Base-by-base conservation (phyloP, 2,797 vertebrate genomes). In the Zalophus californianus region DNA sequence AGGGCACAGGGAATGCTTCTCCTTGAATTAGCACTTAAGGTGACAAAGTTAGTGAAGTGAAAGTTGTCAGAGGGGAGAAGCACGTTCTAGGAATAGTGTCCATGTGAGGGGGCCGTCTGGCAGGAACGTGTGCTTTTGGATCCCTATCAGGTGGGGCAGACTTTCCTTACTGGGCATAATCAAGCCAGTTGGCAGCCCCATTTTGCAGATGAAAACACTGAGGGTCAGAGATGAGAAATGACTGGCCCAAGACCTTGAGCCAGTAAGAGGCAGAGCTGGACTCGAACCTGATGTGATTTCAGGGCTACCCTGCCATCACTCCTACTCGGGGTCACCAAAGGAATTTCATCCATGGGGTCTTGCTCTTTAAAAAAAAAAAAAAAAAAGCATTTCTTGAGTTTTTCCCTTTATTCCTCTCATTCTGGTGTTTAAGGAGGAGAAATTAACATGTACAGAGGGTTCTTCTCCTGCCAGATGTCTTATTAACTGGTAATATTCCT, bases 191-290 rank as follows among this genome's bases (percentile, higher is more conserved):
- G 52, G 29, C 41, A 50, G 15, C 44, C 50, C 16, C 58, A 7
- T 72, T 92, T 84, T 89, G 38, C 78, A 94, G 60, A 52, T 48
- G 62, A 93, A 90, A 44, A 95, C 25, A 72, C 13, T 83, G 77
- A 95, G 44, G 73, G 29, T 90, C 92, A 64, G 64, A 79, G 56
- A 52, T 56, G 73, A 79, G 21, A 52, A 58, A 18, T 70, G 50
- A 48, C 41, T 91, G 32, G 38, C 48, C 4, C 12, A 72, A 73
- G 73, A 72, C 35, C 50, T 79, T 32, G 66, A n/a, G 41, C 50
- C 52, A 58, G 41, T 48, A 77, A 25, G 35, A 29, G 44, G 68
- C 44, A 90, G 78, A 86, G 52, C 80, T 78, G 29, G 62, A 64
- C 8, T 72, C 35, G 16, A 10, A 79, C 27, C 3, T 14, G n/a